Conservation (phyloP, 2,797 vertebrate genomes). For the Glyptemys insculpta region DNA sequence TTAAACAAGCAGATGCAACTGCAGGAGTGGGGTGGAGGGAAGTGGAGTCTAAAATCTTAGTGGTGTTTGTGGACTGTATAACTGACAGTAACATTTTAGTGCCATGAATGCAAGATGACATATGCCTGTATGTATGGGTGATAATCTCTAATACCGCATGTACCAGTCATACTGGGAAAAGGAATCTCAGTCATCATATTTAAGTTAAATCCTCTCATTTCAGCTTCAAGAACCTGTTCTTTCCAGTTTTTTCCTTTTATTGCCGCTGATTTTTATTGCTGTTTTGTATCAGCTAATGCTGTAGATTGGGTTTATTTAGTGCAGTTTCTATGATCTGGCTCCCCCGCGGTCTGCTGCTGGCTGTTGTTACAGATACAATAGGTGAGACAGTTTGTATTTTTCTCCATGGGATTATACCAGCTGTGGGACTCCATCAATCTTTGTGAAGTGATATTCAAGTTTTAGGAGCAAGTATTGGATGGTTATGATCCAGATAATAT, state of each 20-base stretch:
- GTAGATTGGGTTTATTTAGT: conserved; percentile 22
- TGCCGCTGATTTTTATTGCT: background rate
- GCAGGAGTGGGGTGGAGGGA: background rate
- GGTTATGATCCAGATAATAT: background rate
- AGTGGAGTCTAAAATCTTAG: background rate
- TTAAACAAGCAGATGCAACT: conserved; percentile 4
- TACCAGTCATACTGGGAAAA: conserved; percentile 19
- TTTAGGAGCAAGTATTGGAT: accelerated
- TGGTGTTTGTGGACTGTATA: conserved; percentile 24
- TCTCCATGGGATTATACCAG: background rate
- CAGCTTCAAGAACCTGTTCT: background rate
- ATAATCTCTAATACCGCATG: conserved; percentile 25
- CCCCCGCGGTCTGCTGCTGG: conserved; percentile 15
- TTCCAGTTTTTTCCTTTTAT: background rate
- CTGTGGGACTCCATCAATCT: background rate
- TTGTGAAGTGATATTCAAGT: background rate
- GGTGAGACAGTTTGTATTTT: background rate
- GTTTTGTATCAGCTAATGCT: background rate
- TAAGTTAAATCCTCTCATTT: background rate
- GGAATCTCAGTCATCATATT: conserved; percentile 36
- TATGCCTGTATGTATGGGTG: background rate
- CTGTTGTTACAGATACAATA: background rate
- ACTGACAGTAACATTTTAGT: conserved; percentile 29
- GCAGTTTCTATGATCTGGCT: background rate
- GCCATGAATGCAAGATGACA: conserved; percentile 15